Evolutionary conservation across 2,797 vertebrate genomes (phyloP).

Genomic region (Periparus ater): DNA sequence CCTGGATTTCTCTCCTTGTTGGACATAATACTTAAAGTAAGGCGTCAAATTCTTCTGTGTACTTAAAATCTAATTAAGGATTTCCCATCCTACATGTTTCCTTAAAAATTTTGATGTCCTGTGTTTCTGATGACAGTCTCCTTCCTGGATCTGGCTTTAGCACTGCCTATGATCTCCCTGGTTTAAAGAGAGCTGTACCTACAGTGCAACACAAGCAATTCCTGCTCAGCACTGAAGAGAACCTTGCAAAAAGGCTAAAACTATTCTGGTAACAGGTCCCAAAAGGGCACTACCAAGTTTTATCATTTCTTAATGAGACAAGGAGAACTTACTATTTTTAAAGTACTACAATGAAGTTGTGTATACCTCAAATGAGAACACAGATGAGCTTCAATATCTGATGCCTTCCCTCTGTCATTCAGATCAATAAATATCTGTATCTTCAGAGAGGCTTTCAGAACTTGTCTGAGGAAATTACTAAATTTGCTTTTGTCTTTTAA

Average conservation of each 20-base stretch:
- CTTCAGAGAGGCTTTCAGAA: neutral
- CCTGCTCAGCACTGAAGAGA: neutral
- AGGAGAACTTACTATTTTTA: neutral
- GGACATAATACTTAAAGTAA: constrained; percentile 8
- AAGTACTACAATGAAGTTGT: neutral
- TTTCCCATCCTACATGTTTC: neutral
- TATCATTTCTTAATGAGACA: neutral
- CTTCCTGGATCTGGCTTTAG: neutral
- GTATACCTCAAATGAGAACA: neutral
- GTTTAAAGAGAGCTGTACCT: neutral
- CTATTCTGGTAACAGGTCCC: neutral
- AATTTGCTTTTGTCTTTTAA: neutral
- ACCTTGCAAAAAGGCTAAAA: neutral
- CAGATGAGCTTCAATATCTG: neutral
- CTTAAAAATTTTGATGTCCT: neutral
- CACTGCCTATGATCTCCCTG: neutral
- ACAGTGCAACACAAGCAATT: neutral
- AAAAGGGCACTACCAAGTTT: neutral
- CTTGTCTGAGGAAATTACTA: neutral
- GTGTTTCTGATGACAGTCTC: neutral
- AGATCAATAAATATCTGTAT: neutral
- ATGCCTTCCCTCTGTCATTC: neutral
- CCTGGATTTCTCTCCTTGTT: constrained; percentile 12
- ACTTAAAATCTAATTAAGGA: neutral
- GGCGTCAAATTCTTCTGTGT: neutral